Conservation (phyloP, 2,113 vertebrate species). For the Patagioenas fasciata region DNA sequence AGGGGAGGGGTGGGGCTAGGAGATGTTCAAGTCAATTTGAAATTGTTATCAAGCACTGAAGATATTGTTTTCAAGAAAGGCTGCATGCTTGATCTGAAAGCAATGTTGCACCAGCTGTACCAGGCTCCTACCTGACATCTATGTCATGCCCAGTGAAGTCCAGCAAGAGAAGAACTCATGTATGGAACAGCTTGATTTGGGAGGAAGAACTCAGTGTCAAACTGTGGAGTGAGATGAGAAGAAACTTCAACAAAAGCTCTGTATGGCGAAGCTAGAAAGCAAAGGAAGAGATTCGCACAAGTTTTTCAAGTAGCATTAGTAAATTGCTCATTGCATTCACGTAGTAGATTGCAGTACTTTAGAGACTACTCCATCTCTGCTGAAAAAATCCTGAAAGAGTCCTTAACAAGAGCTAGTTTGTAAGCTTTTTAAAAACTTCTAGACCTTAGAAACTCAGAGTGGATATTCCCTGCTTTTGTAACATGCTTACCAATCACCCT, state of each 20-base stretch:
- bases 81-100: not conserved
- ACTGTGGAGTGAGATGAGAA: not conserved
- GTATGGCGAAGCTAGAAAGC: not conserved
- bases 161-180: accelerated
- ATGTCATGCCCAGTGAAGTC: too few species aligned
- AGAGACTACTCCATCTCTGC: not conserved
- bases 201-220: not conserved
- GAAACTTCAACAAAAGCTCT: not conserved
- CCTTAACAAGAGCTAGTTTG: not conserved
- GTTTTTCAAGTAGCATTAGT: not conserved
- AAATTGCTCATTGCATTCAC: not conserved
- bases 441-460: not conserved
- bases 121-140: not conserved
- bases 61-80: not conserved
- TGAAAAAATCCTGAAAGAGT: not conserved
- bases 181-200: not conserved
- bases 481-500: not conserved
- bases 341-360: not conserved
- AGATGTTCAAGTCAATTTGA: not conserved
- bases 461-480: not conserved
- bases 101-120: not conserved
- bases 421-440: not conserved
- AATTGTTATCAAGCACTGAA: not conserved
- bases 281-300: not conserved
- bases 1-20: not conserved